Evolutionary conservation across 2,113 vertebrate species (phyloP).

Genomic region (Vulpes vulpes): DNA sequence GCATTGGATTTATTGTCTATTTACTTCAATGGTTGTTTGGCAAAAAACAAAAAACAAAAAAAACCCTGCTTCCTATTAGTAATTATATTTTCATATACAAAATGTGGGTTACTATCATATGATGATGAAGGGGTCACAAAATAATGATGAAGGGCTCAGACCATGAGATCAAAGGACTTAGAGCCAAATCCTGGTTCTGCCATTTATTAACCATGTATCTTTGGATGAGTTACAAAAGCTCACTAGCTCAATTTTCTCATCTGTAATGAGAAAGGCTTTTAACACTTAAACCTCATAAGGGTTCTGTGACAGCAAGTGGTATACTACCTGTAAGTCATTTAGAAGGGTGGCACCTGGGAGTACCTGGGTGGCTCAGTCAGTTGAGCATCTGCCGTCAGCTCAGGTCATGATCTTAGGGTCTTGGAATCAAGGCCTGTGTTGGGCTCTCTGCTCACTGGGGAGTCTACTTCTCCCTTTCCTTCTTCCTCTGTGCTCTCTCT

Average conservation of each 20-base stretch:
- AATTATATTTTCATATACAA: conserved; percentile 23
- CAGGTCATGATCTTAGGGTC: too few relatives aligned
- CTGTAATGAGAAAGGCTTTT: neutral
- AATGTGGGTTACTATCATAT: neutral
- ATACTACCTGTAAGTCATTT: neutral
- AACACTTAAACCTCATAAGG: neutral
- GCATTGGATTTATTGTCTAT: neutral
- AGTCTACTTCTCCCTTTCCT: too few relatives aligned
- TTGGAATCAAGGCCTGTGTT: too few relatives aligned
- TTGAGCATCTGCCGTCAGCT: too few relatives aligned
- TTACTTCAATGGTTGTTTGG: neutral
- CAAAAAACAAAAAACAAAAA: neutral
- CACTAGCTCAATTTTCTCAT: neutral
- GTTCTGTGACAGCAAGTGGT: neutral
- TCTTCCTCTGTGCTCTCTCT: too few relatives aligned
- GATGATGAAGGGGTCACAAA: neutral
- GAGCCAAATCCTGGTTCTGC: neutral
- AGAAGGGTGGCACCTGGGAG: neutral
- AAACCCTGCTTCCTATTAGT: neutral
- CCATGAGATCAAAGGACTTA: neutral
- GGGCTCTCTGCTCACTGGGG: too few relatives aligned
- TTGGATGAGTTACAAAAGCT: neutral
- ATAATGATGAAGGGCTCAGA: neutral
- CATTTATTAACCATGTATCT: neutral
- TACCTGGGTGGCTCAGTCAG: too few relatives aligned